Evolutionary conservation across 2,113 vertebrate genomes (phyloP).

Genomic region (Connochaetes taurinus): DNA sequence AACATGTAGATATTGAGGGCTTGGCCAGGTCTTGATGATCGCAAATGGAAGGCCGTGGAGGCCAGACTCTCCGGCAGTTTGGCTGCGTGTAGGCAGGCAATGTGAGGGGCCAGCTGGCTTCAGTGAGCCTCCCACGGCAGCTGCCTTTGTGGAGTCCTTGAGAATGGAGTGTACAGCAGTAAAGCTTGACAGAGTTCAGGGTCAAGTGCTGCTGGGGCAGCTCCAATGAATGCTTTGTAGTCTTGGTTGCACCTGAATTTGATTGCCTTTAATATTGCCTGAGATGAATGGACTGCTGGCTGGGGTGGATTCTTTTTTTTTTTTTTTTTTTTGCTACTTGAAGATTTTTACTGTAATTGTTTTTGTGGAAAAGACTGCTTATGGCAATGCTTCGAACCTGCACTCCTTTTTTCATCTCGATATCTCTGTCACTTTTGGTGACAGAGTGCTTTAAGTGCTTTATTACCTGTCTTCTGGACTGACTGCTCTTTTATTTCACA

Average conservation of each 20-base stretch:
- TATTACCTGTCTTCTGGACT: not conserved
- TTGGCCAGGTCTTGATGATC: not conserved
- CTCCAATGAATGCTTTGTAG: not conserved
- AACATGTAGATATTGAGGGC: not conserved
- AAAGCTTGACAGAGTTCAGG: not conserved
- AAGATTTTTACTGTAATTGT: not conserved
- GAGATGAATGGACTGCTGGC: not conserved
- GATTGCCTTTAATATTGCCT: not conserved
- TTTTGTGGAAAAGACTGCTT: not conserved
- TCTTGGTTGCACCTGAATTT: not conserved
- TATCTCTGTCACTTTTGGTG: not conserved
- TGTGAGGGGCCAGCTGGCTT: not conserved
- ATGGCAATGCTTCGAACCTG: not conserved
- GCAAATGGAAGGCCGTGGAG: not conserved
- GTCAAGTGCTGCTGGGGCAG: not conserved
- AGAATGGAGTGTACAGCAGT: not conserved
- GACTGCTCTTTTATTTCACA: not conserved
- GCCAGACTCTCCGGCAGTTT: not conserved
- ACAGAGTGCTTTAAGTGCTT: not conserved
- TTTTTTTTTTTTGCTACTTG: not conserved
- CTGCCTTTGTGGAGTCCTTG: not conserved
- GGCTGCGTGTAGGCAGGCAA: not conserved
- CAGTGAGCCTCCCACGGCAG: not conserved
- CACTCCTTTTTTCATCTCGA: not conserved
- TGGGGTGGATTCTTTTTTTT: not conserved